Conservation (phyloP, 2,113 vertebrate species). For the Cepphus grylle region DNA sequence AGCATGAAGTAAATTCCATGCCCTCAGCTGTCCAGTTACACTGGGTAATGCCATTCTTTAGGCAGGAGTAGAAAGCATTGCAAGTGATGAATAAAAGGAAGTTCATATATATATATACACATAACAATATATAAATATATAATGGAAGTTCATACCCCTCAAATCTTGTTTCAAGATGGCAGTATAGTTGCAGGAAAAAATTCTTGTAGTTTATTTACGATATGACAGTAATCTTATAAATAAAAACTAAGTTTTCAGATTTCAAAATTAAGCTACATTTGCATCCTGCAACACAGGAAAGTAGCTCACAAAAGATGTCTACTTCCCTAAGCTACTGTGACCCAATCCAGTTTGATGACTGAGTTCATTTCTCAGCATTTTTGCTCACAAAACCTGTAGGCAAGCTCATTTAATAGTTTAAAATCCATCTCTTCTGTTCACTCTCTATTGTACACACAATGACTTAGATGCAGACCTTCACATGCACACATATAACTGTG, state of each 20-base stretch:
- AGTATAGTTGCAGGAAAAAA: not conserved
- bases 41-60: not conserved
- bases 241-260: not conserved
- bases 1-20: not conserved
- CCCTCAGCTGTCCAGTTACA: not conserved
- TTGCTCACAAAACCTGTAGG: not conserved
- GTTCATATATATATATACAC: no score
- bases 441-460: not conserved
- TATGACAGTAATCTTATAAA: not conserved
- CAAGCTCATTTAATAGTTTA: not conserved
- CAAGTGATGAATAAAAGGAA: not conserved
- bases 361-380: not conserved
- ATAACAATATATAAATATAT: not conserved
- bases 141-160: not conserved
- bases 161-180: not conserved
- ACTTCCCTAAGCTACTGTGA: not conserved
- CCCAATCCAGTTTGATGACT: not conserved
- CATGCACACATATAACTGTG: not conserved
- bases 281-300: not conserved
- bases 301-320: not conserved
- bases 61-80: not conserved
- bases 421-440: not conserved
- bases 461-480: not conserved
- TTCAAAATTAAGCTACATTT: not conserved
- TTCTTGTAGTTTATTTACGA: not conserved